Conservation (phyloP, 1,140 invertebrate genomes). For the Heliothis subflexa region DNA sequence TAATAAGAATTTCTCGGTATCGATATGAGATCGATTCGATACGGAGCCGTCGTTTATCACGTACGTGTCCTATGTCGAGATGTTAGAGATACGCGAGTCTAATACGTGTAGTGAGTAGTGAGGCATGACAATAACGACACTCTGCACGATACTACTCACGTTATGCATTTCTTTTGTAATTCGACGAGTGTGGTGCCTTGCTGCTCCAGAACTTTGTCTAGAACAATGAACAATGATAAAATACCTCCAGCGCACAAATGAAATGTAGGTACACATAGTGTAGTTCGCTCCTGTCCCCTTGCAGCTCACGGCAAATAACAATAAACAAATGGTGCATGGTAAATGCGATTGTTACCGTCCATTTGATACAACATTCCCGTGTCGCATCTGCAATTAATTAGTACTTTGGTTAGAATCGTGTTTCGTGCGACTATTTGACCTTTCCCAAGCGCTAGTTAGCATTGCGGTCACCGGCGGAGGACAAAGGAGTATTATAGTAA, state of each 20-base stretch:
- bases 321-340: neutral
- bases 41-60: conserved; percentile 6
- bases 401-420: conserved; percentile 15
- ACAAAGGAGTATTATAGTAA: conserved; percentile 20
- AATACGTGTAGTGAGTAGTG: too few relatives aligned
- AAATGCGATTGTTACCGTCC: conserved; percentile 13
- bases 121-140: too few relatives aligned
- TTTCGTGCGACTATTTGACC: conserved; percentile 26
- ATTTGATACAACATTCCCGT: conserved; percentile 12
- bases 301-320: neutral
- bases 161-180: too few relatives aligned
- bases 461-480: conserved; percentile 13
- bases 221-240: too few relatives aligned
- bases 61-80: neutral
- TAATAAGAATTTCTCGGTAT: conserved; percentile 11
- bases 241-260: too few relatives aligned
- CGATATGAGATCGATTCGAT: conserved; percentile 34
- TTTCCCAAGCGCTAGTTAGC: conserved; percentile 32
- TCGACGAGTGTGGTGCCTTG: too few relatives aligned
- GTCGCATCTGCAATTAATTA: conserved; percentile 25
- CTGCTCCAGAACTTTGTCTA: too few relatives aligned
- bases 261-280: neutral
- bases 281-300: neutral
- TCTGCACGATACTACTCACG: too few relatives aligned
- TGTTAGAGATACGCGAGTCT: neutral